Evolutionary conservation across 2,797 vertebrate genomes (phyloP).

Genomic region (Muraenolepis orangiensis): DNA sequence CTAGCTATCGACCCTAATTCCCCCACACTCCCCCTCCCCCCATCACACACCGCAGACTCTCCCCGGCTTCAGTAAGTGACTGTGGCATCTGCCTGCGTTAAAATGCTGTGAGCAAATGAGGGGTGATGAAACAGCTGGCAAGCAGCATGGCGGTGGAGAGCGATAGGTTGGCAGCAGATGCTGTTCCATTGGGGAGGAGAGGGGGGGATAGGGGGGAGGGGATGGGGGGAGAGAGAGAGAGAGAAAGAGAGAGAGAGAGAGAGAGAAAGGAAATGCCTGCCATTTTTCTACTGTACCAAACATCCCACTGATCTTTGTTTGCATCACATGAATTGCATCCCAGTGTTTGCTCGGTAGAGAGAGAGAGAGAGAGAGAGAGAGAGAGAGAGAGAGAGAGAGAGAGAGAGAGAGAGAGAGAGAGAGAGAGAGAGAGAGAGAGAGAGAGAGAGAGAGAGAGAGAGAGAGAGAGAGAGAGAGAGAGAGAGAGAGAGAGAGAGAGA

Average conservation of each 20-base stretch:
- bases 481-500: too few species aligned
- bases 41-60: slow-evolving; percentile 26
- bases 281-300: slow-evolving; percentile 55
- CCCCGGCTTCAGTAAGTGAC: slow-evolving; percentile 46
- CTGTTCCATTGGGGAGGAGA: slow-evolving; percentile 56
- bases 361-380: background rate
- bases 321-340: slow-evolving; percentile 21
- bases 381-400: too few species aligned
- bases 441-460: too few species aligned
- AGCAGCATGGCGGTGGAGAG: slow-evolving; percentile 59
- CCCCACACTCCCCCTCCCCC: background rate
- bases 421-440: too few species aligned
- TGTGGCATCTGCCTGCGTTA: slow-evolving; percentile 45
- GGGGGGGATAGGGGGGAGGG: too few species aligned
- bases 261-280: slow-evolving; percentile 42
- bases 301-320: slow-evolving; percentile 43
- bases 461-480: too few species aligned
- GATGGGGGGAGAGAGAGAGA: too few species aligned
- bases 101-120: slow-evolving; percentile 68
- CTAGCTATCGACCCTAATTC: background rate
- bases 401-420: too few species aligned
- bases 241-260: too few species aligned
- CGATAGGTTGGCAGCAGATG: slow-evolving; percentile 60
- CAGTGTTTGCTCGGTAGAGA: slow-evolving; percentile 13
- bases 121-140: slow-evolving; percentile 69